A percentile compares a stretch with the other conserved stretches of the same genome.
phyloP scores from a whole-genome alignment of 2,888 invertebrate species.

The Trissoscelio sp. region DNA sequence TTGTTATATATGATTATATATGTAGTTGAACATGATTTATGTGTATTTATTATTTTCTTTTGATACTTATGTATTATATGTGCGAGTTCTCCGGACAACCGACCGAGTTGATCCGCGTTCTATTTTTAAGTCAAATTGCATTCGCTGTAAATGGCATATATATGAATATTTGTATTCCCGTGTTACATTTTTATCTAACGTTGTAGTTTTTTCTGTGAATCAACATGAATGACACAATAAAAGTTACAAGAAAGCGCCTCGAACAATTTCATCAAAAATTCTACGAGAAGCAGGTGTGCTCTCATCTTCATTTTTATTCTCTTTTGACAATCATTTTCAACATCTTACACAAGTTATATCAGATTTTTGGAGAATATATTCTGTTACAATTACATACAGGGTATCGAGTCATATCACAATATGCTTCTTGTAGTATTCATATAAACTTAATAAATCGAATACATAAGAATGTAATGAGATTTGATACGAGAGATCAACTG shows the following conservation, averaged over 20 bases:
- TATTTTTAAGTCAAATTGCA: conserved; percentile 49
- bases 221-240: conserved; percentile 56
- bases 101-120: neutral
- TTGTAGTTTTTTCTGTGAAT: conserved; percentile 66
- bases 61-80: conserved; percentile 55
- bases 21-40: conserved; percentile 46
- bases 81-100: conserved; percentile 10
- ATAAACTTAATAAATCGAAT: conserved; percentile 5
- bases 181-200: conserved; percentile 63
- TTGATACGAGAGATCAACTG: conserved; percentile 20
- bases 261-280: conserved; percentile 37
- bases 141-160: conserved; percentile 55
- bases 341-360: neutral
- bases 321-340: conserved; percentile 58
- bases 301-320: conserved; percentile 11
- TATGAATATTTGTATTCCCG: conserved; percentile 58
- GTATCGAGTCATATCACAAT: conserved; percentile 80
- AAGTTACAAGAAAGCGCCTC: conserved; percentile 56
- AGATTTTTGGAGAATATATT: conserved; percentile 63
- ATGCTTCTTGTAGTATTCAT: conserved; percentile 75
- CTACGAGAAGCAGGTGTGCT: conserved; percentile 2
- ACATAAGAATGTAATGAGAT: conserved; percentile 10
- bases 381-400: conserved; percentile 79
- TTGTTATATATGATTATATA: conserved; percentile 57
- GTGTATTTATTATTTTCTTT: conserved; percentile 34